Percentiles rank a stretch among this genome's conserved stretches.
Evolutionary conservation across 2,113 vertebrate genomes (phyloP).

Genomic region (Aix galericulata): DNA sequence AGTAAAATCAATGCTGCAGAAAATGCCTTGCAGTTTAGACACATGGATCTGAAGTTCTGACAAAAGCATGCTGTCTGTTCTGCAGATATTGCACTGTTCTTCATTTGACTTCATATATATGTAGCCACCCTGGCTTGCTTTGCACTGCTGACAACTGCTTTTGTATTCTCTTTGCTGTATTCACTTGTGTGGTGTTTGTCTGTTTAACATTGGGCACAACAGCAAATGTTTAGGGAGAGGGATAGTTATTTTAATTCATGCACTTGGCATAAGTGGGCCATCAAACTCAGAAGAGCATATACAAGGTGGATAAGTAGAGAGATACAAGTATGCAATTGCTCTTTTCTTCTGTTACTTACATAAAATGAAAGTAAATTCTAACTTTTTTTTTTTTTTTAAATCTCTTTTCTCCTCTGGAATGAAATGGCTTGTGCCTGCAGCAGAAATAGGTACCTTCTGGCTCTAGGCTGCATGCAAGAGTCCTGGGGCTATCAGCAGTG

Average conservation of each 20-base stretch:
- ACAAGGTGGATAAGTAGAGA: background rate
- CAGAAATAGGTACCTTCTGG: background rate
- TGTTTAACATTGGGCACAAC: rapidly evolving
- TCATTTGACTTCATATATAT: background rate
- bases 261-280: background rate
- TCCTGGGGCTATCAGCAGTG: background rate
- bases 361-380: background rate
- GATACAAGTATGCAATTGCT: background rate
- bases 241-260: background rate
- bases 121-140: background rate
- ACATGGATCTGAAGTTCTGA: background rate
- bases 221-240: background rate
- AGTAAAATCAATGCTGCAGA: background rate
- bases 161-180: background rate
- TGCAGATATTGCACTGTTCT: background rate
- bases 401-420: background rate
- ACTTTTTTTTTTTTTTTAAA: background rate
- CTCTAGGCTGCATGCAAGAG: background rate
- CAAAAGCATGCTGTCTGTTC: background rate
- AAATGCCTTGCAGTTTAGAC: background rate
- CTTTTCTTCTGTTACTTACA: background rate
- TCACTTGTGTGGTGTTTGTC: background rate
- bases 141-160: background rate
- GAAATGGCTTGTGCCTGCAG: background rate
- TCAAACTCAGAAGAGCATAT: background rate